Evolutionary conservation across 1,140 invertebrate genomes (phyloP), one percentile per base, ranked within the genome.

Genomic region (Drosophila pseudoobscura): DNA sequence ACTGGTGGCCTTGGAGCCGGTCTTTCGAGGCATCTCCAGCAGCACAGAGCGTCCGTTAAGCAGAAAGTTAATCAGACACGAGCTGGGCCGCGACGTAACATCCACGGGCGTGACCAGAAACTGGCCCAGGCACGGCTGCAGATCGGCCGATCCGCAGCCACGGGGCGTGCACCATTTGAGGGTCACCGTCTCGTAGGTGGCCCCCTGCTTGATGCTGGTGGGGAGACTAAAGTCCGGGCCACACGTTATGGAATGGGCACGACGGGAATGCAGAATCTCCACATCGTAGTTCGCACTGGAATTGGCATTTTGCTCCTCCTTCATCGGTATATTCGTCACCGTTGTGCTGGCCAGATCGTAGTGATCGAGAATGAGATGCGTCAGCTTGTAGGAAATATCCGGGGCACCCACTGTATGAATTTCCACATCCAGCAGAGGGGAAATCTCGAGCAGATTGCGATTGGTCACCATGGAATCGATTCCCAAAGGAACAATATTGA

Each of bases 231-330:
- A 94, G 93, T 93, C 94, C 94, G 77, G 78, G 2, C 91, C 91
- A 45, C 97, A 92, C 29, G 98, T 94, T 0, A 96, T 94, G 0
- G 94, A 93, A 91, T 99, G 98, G 0, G 97, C 97, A 13, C 94
- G 94, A 2, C 94, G 94, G 0, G 96, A 95, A 91, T 99, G 98
- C 74, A 98, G 95, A 46, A 99, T 96, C 92, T 99, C 98, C 0
- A 99, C 98, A 91, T 99, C 98, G 91, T 99, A 99, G 93, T 99
- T 99, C 1, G 98, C 97, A 51, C 98, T 99, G 0, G 97, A 98
- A 92, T 96, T 98, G 1, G 98, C 97, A 92, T 99, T 99, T 93
- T 99, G 98, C 92, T 99, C 98, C 93, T 99, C 98, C 69, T 99
- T 99, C 98, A 99, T 99, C 4, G 98, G 98, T 84, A 99, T 99